phyloP scores from a whole-genome alignment of 2,888 invertebrate genomes.

The Drosophila formosana region DNA sequence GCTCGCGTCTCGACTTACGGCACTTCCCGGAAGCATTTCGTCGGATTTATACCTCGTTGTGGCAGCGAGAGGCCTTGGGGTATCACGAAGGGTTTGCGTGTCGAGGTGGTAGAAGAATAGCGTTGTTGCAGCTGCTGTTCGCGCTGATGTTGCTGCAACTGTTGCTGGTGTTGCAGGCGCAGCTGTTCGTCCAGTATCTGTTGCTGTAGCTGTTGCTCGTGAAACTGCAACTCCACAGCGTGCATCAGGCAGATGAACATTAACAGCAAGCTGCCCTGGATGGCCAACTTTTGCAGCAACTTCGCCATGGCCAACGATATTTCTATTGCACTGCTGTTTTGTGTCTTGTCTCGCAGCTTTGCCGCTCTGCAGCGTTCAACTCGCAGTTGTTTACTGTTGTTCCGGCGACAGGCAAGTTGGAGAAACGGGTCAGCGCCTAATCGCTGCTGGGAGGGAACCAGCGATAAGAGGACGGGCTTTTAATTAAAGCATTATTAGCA shows the following conservation, averaged over 20 bases:
- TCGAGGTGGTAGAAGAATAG: conserved; percentile 79
- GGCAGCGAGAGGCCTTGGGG: conserved; percentile 78
- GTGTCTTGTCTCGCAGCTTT: not conserved
- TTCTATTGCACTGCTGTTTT: not conserved
- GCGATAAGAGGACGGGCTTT: conserved; percentile 67
- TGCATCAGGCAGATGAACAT: conserved; percentile 66
- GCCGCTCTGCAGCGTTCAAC: conserved; percentile 51
- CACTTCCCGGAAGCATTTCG: conserved; percentile 81
- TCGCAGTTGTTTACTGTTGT: conserved; percentile 64
- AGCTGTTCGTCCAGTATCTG: conserved; percentile 59
- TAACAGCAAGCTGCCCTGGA: conserved; percentile 68
- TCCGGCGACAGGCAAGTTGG: conserved; percentile 35
- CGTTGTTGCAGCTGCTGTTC: conserved; percentile 60
- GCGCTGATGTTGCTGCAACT: conserved; percentile 55
- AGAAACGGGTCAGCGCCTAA: conserved; percentile 67
- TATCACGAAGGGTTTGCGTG: conserved; percentile 72
- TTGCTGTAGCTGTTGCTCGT: conserved; percentile 63
- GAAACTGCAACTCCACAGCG: conserved; percentile 62
- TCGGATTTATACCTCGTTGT: conserved; percentile 70
- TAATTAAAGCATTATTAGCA: conserved; percentile 64
- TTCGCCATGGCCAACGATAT: conserved; percentile 51
- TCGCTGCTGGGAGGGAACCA: conserved; percentile 46
- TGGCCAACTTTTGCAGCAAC: conserved; percentile 60
- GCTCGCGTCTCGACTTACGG: conserved; percentile 69
- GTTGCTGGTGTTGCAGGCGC: conserved; percentile 54